A percentile compares a stretch with the other conserved stretches of the same genome.
Evolutionary conservation across 35 echinoderm and acorn worm genomes (phyloP).

Genomic region (Apostichopus parvimensis): DNA sequence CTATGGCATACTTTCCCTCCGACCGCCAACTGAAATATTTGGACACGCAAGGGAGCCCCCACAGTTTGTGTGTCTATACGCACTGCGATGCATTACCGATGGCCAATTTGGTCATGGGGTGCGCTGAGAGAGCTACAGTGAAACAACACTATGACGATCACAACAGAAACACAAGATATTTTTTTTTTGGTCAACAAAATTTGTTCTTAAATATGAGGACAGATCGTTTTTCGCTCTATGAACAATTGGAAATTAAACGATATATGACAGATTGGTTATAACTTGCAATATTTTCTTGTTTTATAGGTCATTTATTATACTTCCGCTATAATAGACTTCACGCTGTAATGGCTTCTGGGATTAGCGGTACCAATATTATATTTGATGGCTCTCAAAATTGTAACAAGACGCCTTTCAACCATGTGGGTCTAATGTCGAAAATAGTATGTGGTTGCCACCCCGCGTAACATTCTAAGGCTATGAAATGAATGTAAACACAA

Average conservation of each 20-base stretch:
- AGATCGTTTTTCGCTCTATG: not conserved
- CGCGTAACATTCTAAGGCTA: not conserved
- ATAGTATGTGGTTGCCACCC: not conserved
- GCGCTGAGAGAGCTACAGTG: not conserved
- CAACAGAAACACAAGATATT: not conserved
- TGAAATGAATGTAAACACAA: no score
- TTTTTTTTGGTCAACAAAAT: slow-evolving; percentile 20
- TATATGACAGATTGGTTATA: slow-evolving; percentile 20
- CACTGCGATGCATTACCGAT: not conserved
- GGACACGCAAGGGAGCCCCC: slow-evolving; percentile 46
- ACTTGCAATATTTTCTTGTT: not conserved
- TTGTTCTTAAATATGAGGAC: not conserved
- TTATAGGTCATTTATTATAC: slow-evolving; percentile 19
- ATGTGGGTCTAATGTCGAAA: not conserved
- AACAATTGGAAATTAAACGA: slow-evolving; percentile 26
- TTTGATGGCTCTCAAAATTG: not conserved
- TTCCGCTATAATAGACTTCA: not conserved
- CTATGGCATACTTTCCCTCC: slow-evolving; percentile 26
- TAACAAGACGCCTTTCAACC: not conserved
- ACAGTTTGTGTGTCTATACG: slow-evolving; percentile 34
- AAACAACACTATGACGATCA: not conserved
- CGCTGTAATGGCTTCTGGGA: no score
- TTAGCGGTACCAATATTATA: not conserved
- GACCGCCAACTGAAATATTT: slow-evolving; percentile 41
- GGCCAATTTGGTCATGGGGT: slow-evolving; percentile 38